These are phyloP conservation scores for Sapajus apella DNA, from an alignment of 2,113 vertebrate genomes.

Conservation along the genomic window DNA sequence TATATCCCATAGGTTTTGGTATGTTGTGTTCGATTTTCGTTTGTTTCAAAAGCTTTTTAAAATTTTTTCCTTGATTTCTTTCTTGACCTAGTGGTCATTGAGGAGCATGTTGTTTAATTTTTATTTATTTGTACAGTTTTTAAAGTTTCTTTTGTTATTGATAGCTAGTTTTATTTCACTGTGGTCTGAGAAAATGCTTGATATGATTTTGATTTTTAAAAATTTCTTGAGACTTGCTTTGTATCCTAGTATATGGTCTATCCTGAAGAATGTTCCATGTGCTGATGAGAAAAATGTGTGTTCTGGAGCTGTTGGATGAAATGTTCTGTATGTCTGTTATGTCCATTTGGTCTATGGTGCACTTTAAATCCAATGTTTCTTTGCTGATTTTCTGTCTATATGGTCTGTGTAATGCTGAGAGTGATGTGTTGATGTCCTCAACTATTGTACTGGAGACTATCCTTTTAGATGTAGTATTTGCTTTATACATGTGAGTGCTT, in stretches of 20 bases:
- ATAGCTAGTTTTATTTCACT: background rate
- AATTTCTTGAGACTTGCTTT: background rate
- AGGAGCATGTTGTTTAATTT: background rate
- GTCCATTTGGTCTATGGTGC: background rate
- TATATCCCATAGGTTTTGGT: background rate
- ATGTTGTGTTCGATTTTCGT: background rate
- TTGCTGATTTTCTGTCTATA: background rate
- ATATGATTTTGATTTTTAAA: background rate
- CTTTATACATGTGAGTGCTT: background rate
- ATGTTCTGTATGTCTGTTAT: background rate
- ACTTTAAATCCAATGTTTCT: background rate
- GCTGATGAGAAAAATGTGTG: background rate
- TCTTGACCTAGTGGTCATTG: background rate
- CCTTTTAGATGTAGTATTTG: background rate
- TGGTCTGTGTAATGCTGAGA: background rate
- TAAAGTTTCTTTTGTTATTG: background rate
- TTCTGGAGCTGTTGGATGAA: background rate
- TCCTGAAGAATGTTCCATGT: background rate
- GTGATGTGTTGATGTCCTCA: background rate
- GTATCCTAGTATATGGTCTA: background rate
- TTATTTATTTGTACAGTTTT: background rate
- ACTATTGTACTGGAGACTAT: background rate
- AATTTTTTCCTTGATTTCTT: background rate
- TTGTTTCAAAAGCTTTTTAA: background rate
- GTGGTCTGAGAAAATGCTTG: background rate